These are phyloP conservation scores for Coenobita brevimanus DNA, from an alignment of 1,140 invertebrate species.

Conservation along the genomic window DNA sequence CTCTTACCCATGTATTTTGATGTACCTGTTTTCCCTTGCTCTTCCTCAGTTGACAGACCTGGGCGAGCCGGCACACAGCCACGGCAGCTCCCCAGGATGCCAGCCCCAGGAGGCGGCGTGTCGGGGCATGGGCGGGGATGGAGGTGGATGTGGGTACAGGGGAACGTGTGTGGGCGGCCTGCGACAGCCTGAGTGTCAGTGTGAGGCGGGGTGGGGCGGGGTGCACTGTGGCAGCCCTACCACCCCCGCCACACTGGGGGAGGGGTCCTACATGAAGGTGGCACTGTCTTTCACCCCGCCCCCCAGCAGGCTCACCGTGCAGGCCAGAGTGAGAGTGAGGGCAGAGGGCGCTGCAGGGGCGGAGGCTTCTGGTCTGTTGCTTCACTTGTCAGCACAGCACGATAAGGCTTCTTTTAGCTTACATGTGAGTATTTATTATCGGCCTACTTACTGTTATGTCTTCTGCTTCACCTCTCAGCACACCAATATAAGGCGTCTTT, in stretches of 20 bases:
- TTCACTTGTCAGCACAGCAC: too few species aligned
- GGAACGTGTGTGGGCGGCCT: constrained; percentile 42
- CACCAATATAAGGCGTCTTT: too few species aligned
- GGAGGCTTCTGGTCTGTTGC: too few species aligned
- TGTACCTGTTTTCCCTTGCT: too few species aligned
- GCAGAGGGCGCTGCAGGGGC: too few species aligned
- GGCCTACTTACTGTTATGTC: too few species aligned
- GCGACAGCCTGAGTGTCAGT: constrained; percentile 75
- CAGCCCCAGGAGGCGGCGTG: constrained; percentile 25
- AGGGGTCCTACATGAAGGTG: constrained; percentile 95
- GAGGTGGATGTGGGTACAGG: constrained; percentile 8
- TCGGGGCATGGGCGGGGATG: not conserved
- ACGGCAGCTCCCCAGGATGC: constrained; percentile 22
- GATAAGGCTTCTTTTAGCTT: too few species aligned
- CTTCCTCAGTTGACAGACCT: constrained; percentile 44
- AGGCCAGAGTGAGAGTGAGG: too few species aligned
- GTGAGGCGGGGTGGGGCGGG: constrained; percentile 77
- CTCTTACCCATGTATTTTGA: too few species aligned
- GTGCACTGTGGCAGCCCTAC: constrained; percentile 87
- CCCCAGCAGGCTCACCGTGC: not conserved
- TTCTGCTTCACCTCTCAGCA: too few species aligned
- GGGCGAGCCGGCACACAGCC: constrained; percentile 16
- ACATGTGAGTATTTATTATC: too few species aligned
- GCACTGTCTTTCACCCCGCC: constrained; percentile 91
- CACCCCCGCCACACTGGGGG: constrained; percentile 89